Base-by-base conservation (phyloP, 2,888 invertebrate genomes). In the Andrena bicolor region DNA sequence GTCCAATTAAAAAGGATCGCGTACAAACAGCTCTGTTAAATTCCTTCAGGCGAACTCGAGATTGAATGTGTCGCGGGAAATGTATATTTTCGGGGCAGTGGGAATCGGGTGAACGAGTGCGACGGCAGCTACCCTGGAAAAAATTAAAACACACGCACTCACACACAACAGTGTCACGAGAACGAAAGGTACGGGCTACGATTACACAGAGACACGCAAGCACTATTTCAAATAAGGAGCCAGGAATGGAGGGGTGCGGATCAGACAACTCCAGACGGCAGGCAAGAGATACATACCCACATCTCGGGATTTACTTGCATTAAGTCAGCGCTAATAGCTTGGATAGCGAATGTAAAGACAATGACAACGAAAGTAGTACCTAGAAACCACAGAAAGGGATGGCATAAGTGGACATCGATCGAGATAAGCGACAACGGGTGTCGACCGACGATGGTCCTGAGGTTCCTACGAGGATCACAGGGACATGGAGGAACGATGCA, bases 41-140 rank as follows among this genome's bases (percentile, higher is more conserved):
- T 73, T 10, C 60, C 30, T 60, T n/a, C 49, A 77, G 86, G 72
- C 79, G 68, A 76, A 65, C 64, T 77, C 60, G 70, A 77, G 66
- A 66, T 68, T 64, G 53, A 81, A 8, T 72, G 49, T 49, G 48
- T 79, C 53, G 66, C 51, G 61, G 80, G 60, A 64, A 61, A 58
- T 73, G 61, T 75, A 69, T 32, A 16, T 41, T 60, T 20, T 82
- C 68, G 69, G 77, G 76, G 69, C 20, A 16, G 69, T 63, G 83
- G 86, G 89, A 86, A 78, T 79, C 75, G 68, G 90, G 89, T 90
- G 84, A 87, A 51, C 88, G 91, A 91, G 93, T 94, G 93, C 93
- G 94, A 94, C 93, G 93, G 93, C 93, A 92, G 93, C 92, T 93
- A 92, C 90, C 94, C 94, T 94, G 93, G 80, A 85, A 87, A 92